Conservation (phyloP, 2,113 vertebrate species). For the Cololabis saira region DNA sequence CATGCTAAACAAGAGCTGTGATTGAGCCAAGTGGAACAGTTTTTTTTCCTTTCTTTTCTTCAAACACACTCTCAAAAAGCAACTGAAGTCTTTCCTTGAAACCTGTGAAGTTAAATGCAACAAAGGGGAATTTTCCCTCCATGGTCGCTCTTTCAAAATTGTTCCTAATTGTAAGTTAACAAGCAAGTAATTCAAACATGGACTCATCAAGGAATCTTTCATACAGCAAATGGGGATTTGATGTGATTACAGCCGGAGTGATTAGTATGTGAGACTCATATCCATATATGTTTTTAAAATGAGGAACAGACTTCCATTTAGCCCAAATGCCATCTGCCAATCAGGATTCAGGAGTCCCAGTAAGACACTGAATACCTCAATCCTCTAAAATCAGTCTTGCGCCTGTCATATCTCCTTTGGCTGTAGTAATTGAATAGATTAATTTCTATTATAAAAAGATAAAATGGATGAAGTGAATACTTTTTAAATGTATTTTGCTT, state of each 20-base stretch:
- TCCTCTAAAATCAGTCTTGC: conserved; percentile 1
- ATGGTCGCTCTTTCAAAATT: conserved; percentile 40
- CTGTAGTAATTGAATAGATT: not conserved
- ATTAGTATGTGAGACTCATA: conserved; percentile 22
- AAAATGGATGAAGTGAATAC: not conserved
- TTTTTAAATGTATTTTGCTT: not conserved
- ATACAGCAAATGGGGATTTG: conserved; percentile 14
- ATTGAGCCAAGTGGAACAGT: conserved; percentile 60
- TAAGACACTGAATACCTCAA: not conserved
- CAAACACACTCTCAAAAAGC: conserved; percentile 35
- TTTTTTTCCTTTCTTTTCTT: conserved; percentile 2
- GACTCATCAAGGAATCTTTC: conserved; percentile 49
- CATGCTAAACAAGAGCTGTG: conserved; percentile 61
- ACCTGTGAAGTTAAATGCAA: conserved; percentile 45
- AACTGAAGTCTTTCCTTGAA: conserved; percentile 51
- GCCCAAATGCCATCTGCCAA: conserved; percentile 7
- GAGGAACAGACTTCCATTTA: conserved; percentile 19
- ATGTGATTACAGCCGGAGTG: conserved; percentile 31
- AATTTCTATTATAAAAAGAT: not conserved
- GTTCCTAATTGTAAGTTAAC: conserved; percentile 65
- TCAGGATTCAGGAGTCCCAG: conserved; percentile 20
- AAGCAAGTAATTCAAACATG: conserved; percentile 55
- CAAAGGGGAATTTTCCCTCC: conserved; percentile 45
- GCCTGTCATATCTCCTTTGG: not conserved
- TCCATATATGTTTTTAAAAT: conserved; percentile 25